Percentiles rank a stretch among this genome's conserved stretches.
Conservation (phyloP, 2,888 invertebrate genomes). For the Philereme transversata region DNA sequence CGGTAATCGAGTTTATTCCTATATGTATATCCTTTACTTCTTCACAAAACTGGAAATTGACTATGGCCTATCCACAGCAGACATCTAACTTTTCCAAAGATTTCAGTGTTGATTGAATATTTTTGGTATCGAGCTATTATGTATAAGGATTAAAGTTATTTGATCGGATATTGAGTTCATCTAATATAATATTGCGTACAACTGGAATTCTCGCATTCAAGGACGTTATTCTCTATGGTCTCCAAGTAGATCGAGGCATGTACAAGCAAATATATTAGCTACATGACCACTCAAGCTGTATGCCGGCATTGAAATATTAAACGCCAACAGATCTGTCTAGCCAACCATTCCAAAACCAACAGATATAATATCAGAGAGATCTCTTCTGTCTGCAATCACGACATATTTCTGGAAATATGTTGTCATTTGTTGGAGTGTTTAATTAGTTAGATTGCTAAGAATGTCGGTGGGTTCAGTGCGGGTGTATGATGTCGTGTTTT, state of each 20-base stretch:
- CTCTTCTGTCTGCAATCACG: background rate
- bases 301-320: too few species aligned
- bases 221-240: too few species aligned
- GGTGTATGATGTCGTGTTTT: slow-evolving; percentile 41
- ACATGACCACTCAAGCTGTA: too few species aligned
- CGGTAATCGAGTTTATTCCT: slow-evolving; percentile 40
- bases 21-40: slow-evolving; percentile 27
- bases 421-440: slow-evolving; percentile 23
- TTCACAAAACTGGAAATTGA: slow-evolving; percentile 32
- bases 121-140: background rate
- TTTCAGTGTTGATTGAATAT: slow-evolving; percentile 16
- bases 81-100: slow-evolving; percentile 25
- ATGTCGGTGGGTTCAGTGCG: slow-evolving; percentile 26
- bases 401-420: slow-evolving; percentile 10
- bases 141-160: too few species aligned
- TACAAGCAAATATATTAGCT: too few species aligned
- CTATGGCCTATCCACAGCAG: slow-evolving; percentile 30
- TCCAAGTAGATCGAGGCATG: too few species aligned
- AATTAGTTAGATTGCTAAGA: slow-evolving; percentile 26
- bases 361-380: too few species aligned
- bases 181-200: too few species aligned
- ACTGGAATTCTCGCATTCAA: too few species aligned
- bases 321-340: too few species aligned
- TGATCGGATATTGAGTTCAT: too few species aligned
- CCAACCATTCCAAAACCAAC: too few species aligned